Percentiles rank a stretch among this genome's conserved stretches.
phyloP scores from a whole-genome alignment of 2,113 vertebrate genomes.

The Lethenteron camtschaticum region DNA sequence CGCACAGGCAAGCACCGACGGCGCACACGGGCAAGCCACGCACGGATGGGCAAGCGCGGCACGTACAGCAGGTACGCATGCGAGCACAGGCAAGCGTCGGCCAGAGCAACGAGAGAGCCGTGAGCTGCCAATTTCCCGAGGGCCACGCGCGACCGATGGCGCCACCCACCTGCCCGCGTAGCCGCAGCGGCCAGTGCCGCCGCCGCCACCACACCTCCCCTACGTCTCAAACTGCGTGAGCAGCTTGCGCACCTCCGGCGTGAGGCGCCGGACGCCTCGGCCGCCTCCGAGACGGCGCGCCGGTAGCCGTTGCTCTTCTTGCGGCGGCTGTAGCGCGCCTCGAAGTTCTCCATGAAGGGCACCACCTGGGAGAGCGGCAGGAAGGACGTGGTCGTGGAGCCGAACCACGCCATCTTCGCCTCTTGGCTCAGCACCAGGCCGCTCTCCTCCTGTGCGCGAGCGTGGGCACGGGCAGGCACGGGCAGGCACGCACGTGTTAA shows the following conservation, averaged over 20 bases:
- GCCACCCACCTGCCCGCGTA: too few relatives aligned
- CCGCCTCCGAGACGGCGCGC: slow-evolving; percentile 85
- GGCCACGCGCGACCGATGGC: too few relatives aligned
- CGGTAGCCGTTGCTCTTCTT: slow-evolving; percentile 85
- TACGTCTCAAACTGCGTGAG: slow-evolving; percentile 96
- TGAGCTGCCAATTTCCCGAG: too few relatives aligned
- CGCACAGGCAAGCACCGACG: too few relatives aligned
- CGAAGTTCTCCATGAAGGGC: slow-evolving; percentile 93
- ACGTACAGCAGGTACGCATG: too few relatives aligned
- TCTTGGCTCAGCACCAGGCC: slow-evolving; percentile 73
- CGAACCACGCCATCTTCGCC: slow-evolving; percentile 86
- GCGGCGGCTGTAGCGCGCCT: slow-evolving; percentile 89
- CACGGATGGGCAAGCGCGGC: too few relatives aligned
- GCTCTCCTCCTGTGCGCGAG: slow-evolving; percentile 37
- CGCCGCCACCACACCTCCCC: slow-evolving; percentile 38
- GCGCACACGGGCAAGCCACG: too few relatives aligned
- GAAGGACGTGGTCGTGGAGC: slow-evolving; percentile 91
- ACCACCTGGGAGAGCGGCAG: slow-evolving; percentile 69
- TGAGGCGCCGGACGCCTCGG: slow-evolving; percentile 88
- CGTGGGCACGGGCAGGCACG: too few relatives aligned
- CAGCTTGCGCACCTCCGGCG: slow-evolving; percentile 79
- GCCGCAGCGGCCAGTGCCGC: slow-evolving; percentile 23
- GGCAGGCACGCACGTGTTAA: too few relatives aligned
- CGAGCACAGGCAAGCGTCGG: too few relatives aligned
- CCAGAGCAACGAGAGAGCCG: too few relatives aligned